Evolutionary conservation across 1,140 invertebrate genomes (phyloP), one percentile per base, ranked within the genome.

Genomic region (Micrasema minimum): DNA sequence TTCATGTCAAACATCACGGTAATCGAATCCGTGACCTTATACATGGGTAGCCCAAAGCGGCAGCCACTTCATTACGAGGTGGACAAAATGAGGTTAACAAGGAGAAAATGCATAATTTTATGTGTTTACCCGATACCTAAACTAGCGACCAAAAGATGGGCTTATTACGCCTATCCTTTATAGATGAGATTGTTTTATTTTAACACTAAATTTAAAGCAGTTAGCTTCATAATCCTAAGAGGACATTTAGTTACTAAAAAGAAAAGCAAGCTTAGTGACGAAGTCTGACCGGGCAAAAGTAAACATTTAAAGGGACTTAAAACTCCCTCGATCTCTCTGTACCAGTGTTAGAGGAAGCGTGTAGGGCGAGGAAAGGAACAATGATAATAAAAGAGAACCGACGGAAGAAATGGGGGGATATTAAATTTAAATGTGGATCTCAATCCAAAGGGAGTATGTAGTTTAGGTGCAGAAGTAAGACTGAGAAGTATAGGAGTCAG

Each of bases 351-450:
- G 38, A 62, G 18, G 20, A 61, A 38, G 67, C 20, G 53, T 66
- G 45, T 35, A 20, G 18, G n/a, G n/a, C n/a, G n/a, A 35, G 23
- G 46, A 46, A 48, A 66, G 55, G 69, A 71, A 71, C 72, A 75
- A 75, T 75, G 59, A 71, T 71, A 75, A 75, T 75, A 75, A 75
- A 75, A 71, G 69, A 61, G 69, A 69, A 75, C 69, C 38, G 31
- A 53, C n/a, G 69, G 46, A 64, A 68, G 57, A 64, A 71, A 74
- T 70, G 69, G 68, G n/a, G 64, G 71, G 66, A 68, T 72, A 72
- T 72, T 72, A 72, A 72, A 72, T 72, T 72, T 72, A 68, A 72
- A 72, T 72, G 71, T 64, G 71, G 41, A 67, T 38, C 55, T 62
- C 51, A 12, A 20, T 59, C 23, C 26, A 48, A 65, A 65, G 69